A percentile compares a stretch with the other conserved stretches of the same genome.
Evolutionary conservation across 1,140 invertebrate genomes (phyloP).

Genomic region (Aphidius gifuensis): DNA sequence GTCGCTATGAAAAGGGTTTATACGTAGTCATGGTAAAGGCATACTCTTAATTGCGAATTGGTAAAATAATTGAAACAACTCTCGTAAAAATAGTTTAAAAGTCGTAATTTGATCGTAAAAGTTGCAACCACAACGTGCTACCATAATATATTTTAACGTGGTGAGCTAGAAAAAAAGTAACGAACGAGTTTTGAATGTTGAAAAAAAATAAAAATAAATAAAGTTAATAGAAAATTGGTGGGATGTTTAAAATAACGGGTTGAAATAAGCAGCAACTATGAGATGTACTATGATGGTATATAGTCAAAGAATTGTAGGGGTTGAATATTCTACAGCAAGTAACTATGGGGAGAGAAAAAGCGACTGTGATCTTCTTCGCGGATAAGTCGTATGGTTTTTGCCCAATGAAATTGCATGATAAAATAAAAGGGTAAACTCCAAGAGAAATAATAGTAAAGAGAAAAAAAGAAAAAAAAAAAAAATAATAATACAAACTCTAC

Average conservation of each 20-base stretch:
- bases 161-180: slow-evolving; percentile 14
- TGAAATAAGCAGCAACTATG: slow-evolving; percentile 29
- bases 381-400: slow-evolving; percentile 37
- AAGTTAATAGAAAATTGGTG: slow-evolving; percentile 10
- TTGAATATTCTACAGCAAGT: too few relatives aligned
- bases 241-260: slow-evolving; percentile 21
- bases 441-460: neutral
- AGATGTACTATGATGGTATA: neutral
- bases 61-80: slow-evolving; percentile 55
- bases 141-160: slow-evolving; percentile 38
- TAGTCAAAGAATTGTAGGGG: too few relatives aligned
- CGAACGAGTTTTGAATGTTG: slow-evolving; percentile 28
- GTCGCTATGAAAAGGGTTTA: slow-evolving; percentile 18
- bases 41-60: slow-evolving; percentile 51
- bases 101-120: slow-evolving; percentile 51
- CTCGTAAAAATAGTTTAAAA: slow-evolving; percentile 54
- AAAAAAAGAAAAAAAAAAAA: too few relatives aligned
- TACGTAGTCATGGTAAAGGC: slow-evolving; percentile 4
- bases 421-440: neutral
- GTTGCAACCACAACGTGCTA: slow-evolving; percentile 44
- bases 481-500: slow-evolving; percentile 6
- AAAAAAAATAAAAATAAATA: slow-evolving; percentile 2
- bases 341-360: neutral
- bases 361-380: slow-evolving; percentile 28
- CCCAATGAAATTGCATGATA: slow-evolving; percentile 21